Conservation (phyloP, 2,797 vertebrate species). For the Karalla daura region DNA sequence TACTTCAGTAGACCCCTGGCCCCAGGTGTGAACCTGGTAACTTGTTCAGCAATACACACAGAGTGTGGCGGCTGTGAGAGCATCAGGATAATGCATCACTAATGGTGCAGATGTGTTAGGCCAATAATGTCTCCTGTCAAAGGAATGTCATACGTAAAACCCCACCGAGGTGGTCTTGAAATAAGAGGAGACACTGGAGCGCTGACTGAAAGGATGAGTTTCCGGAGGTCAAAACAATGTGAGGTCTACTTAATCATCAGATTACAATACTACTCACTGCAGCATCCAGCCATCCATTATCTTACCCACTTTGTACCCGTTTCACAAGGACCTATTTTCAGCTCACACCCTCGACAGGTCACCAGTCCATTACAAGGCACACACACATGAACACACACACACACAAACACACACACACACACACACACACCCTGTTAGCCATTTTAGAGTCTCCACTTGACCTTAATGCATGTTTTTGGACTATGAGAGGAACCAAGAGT, state of each 20-base stretch:
- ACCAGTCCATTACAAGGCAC: too few relatives aligned
- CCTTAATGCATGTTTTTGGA: too few relatives aligned
- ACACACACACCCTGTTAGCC: too few relatives aligned
- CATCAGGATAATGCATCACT: slow-evolving; percentile 68
- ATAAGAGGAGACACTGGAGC: slow-evolving; percentile 27
- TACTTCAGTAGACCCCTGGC: slow-evolving; percentile 61
- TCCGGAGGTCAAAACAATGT: slow-evolving; percentile 37
- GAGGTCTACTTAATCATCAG: not conserved
- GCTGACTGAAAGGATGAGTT: slow-evolving; percentile 13
- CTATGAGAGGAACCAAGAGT: too few relatives aligned
- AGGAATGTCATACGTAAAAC: slow-evolving; percentile 41
- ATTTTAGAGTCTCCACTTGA: too few relatives aligned
- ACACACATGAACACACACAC: too few relatives aligned
- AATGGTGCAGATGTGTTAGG: slow-evolving; percentile 62
- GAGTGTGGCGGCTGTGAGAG: slow-evolving; percentile 49
- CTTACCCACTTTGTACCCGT: too few relatives aligned
- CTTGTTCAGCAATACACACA: slow-evolving; percentile 66
- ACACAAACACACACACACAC: too few relatives aligned
- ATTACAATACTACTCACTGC: not conserved
- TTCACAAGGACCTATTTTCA: too few relatives aligned
- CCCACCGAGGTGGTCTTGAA: slow-evolving; percentile 39
- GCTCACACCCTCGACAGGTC: too few relatives aligned
- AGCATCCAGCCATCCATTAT: not conserved
- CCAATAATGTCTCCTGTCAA: slow-evolving; percentile 52
- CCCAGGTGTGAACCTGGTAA: slow-evolving; percentile 65